phyloP scores from a whole-genome alignment of 2,113 vertebrate species.

The Lophotis ruficrista region DNA sequence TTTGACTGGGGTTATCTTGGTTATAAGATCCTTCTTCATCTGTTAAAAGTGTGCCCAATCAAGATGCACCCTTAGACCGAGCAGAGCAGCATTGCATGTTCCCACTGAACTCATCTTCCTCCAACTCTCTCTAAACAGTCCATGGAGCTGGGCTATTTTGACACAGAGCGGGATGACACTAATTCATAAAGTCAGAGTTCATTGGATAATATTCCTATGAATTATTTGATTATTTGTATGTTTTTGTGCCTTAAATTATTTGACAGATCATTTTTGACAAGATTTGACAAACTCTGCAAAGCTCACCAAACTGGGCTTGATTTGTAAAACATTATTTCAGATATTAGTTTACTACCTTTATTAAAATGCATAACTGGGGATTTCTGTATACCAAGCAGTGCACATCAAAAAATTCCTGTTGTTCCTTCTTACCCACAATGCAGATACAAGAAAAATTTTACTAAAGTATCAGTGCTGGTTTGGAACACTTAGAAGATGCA shows the following conservation, averaged over 20 bases:
- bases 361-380: not conserved
- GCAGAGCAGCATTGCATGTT: not conserved
- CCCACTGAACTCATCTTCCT: not conserved
- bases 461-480: not conserved
- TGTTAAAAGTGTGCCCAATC: not conserved
- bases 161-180: not conserved
- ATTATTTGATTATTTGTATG: slow-evolving; percentile 47
- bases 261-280: slow-evolving; percentile 26
- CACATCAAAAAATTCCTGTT: not conserved
- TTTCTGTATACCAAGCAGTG: not conserved
- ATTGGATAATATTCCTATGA: slow-evolving; percentile 11
- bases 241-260: not conserved
- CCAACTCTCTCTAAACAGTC: not conserved
- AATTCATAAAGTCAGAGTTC: slow-evolving; percentile 26
- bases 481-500: not conserved
- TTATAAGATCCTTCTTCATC: not conserved
- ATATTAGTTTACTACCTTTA: not conserved
- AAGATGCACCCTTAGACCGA: not conserved
- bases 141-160: not conserved
- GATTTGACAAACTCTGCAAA: slow-evolving; percentile 13
- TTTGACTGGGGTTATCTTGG: not conserved
- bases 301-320: not conserved
- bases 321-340: not conserved
- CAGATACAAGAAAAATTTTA: not conserved
- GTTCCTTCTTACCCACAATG: not conserved